A percentile compares a stretch with the other conserved stretches of the same genome.
These are phyloP conservation scores for Neuroscelio doddi DNA, from an alignment of 2,888 invertebrate genomes.

Conservation along the genomic window DNA sequence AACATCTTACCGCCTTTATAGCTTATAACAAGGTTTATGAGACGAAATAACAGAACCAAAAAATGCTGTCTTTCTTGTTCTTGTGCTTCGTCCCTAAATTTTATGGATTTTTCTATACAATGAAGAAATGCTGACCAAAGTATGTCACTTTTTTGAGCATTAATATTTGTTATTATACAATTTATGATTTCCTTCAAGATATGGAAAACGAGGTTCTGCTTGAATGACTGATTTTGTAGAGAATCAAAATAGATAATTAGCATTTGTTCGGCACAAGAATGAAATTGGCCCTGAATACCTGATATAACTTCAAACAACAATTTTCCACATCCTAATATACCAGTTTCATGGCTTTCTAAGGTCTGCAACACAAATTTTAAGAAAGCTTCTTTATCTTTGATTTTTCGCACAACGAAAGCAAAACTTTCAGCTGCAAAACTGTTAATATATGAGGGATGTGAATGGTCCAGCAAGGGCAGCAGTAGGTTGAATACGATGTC, in stretches of 20 bases:
- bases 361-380: constrained; percentile 80
- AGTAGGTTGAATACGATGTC: constrained; percentile 80
- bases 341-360: constrained; percentile 79
- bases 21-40: constrained; percentile 75
- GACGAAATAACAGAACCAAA: constrained; percentile 71
- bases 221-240: constrained; percentile 72
- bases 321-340: constrained; percentile 86
- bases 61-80: too few species aligned
- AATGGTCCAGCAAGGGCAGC: constrained; percentile 83
- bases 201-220: constrained; percentile 75
- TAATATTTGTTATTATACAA: constrained; percentile 78
- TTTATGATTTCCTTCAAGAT: constrained; percentile 79
- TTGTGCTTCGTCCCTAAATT: constrained; percentile 21
- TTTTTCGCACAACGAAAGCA: constrained; percentile 93
- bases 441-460: constrained; percentile 87
- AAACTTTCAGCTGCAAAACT: constrained; percentile 97
- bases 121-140: constrained; percentile 78
- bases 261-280: constrained; percentile 85
- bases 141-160: constrained; percentile 77
- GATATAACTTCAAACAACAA: constrained; percentile 91
- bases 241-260: constrained; percentile 80
- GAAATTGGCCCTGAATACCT: constrained; percentile 88
- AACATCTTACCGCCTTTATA: constrained; percentile 79
- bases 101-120: constrained; percentile 62
- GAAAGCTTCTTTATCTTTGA: constrained; percentile 85